phyloP scores from a whole-genome alignment of 2,888 invertebrate species.

The Mythimna vitellina region DNA sequence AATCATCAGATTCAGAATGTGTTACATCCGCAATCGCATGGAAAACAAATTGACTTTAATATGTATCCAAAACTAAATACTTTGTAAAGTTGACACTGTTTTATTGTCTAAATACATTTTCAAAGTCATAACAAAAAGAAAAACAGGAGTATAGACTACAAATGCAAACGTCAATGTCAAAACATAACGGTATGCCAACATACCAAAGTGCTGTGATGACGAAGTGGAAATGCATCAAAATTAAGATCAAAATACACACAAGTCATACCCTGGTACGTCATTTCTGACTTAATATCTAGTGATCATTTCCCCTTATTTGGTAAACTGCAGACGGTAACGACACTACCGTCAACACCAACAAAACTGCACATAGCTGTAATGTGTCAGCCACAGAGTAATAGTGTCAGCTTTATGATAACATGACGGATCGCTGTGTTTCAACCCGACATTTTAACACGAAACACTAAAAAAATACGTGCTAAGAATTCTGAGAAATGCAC shows the following conservation, averaged over 20 bases:
- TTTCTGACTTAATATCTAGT: slow-evolving; percentile 11
- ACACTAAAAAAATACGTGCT: slow-evolving; percentile 40
- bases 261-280: slow-evolving; percentile 20
- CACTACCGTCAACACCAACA: slow-evolving; percentile 27
- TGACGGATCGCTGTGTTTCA: slow-evolving; percentile 17
- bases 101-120: no score
- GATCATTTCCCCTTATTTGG: slow-evolving; percentile 47
- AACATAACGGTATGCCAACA: slow-evolving; percentile 26
- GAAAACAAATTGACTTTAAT: no score
- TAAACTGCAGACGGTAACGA: slow-evolving; percentile 34
- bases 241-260: slow-evolving; percentile 40
- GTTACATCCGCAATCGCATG: no score
- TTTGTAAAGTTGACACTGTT: no score
- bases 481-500: slow-evolving; percentile 38
- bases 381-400: no score
- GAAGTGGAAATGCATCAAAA: slow-evolving; percentile 28
- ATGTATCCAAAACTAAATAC: no score
- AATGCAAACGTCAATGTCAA: slow-evolving; percentile 13
- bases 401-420: slow-evolving; percentile 29
- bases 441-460: slow-evolving; percentile 47
- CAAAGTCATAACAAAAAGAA: background rate
- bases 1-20: no score
- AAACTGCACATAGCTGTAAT: slow-evolving; percentile 35
- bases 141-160: background rate
- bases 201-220: slow-evolving; percentile 37